Evolutionary conservation across 1,140 invertebrate species (phyloP), one percentile per base, ranked within the genome.

Genomic region (Spodoptera litura): DNA sequence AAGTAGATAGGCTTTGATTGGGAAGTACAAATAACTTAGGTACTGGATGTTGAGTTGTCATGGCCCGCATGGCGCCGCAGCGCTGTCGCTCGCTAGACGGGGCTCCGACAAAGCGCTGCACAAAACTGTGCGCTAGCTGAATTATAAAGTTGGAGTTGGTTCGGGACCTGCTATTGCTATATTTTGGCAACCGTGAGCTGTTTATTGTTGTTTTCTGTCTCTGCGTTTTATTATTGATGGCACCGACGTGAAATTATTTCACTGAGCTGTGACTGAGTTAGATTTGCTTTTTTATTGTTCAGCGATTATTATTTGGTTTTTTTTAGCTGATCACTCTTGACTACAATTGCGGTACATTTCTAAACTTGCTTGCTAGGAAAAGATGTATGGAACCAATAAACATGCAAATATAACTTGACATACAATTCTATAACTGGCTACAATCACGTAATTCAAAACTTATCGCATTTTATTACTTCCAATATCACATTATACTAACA

Each of bases 391-490:
- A 8, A 44, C 9, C 8, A 44, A 44, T 44, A 8, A 5, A 44
- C 38, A 44, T 44, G 6, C 6, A 44, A 10, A 44, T 44, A 44
- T 9, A 6, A 55, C 52, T n/a, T 55, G 11, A 55, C 4, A 55
- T 13, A 15, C 10, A 55, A 8, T 4, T 3, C 0, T 55, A 8
- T 55, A 13, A 52, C 20, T n/a, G 12, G 20, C 27, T 70, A 70
- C 13, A 31, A 70, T 49, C 49, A n/a, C 66, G 66, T 70, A 52
- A 70, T 31, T 70, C 49, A 52, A 70, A 70, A 70, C 20, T 70
- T 70, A 70, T 70, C 20, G 15, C 20, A 70, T 53, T 75, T 75
- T 75, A 75, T 53, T 15, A 62, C 13, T 20, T 15, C n/a, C n/a
- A 64, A 64, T 53, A 20, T 64, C 13, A 31, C 31, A 35, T 44